Evolutionary conservation across 2,797 vertebrate species (phyloP), one percentile per base, ranked within the genome.

Genomic region (Rhyacichthys aspro): DNA sequence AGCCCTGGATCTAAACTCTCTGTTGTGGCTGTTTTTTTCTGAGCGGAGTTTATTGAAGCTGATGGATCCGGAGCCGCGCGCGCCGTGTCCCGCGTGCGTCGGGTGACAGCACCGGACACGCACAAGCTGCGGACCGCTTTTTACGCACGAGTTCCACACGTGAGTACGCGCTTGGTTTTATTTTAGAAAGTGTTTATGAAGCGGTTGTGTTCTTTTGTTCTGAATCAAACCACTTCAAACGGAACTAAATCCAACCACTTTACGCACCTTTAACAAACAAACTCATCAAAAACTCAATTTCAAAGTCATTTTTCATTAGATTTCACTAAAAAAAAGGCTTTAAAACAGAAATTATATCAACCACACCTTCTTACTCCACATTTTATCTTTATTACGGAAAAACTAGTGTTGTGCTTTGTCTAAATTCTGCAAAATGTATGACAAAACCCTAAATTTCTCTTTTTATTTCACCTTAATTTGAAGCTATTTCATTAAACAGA

Each of bases 81-180:
- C 93, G 75, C 59, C 91, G 16, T 16, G 1, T 33, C 14, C 46
- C 46, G 46, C 48, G 48, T 37, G 48, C 48, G 48, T 36, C 9
- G 48, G 33, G 33, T 91, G 92, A 72, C 81, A 92, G 59, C 74
- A 19, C 43, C 17, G 43, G 43, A 45, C 45, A 47, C 48, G 48
- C 33, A 50, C 48, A 33, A 17, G 48, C 48, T n/a, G 18, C 38
- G 33, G 48, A 37, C 32, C 47, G 9, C 33, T 52, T 52, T 37
- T 38, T 8, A 33, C 16, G 48, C 48, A 37, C 48, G 48, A 52
- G 48, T 34, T 52, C 48, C 48, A 37, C 48, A 52, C 33, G 48
- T 52, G 48, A 52, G 48, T 49, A 15, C 7, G 9, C 23, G 23
- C 45, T 28, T 1, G 44, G 12, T 47, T 47, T 47, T 47, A 32